A percentile compares a stretch with the other conserved stretches of the same genome.
phyloP scores from a whole-genome alignment of 2,888 invertebrate species.

The Dermolepida albohirtum region DNA sequence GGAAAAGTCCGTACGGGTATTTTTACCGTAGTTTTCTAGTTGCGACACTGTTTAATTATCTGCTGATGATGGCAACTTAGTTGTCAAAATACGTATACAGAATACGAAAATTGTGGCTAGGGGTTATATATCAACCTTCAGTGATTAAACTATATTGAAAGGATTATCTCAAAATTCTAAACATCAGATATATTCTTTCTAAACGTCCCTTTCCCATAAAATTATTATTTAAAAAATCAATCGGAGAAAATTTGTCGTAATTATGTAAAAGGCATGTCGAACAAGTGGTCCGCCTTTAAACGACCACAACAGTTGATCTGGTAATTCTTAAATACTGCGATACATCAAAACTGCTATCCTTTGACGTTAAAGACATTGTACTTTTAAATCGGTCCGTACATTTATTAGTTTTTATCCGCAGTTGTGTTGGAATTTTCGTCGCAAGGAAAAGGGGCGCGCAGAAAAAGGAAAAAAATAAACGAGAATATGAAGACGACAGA shows the following conservation, averaged over 20 bases:
- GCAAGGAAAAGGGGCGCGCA: constrained; percentile 9
- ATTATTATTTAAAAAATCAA: neutral
- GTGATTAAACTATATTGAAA: too few relatives aligned
- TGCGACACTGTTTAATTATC: too few relatives aligned
- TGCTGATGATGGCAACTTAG: too few relatives aligned
- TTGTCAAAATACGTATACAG: too few relatives aligned
- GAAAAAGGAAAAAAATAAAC: constrained; percentile 21
- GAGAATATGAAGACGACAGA: constrained; percentile 37
- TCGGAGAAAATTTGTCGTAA: neutral
- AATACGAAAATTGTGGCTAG: too few relatives aligned
- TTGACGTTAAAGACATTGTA: constrained; percentile 39
- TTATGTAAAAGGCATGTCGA: constrained; percentile 7
- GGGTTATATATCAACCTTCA: too few relatives aligned
- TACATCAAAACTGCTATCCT: constrained; percentile 20
- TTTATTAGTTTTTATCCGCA: constrained; percentile 43
- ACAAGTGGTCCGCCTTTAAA: neutral
- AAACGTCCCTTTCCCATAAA: neutral
- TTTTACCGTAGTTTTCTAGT: too few relatives aligned
- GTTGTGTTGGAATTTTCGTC: constrained; percentile 37
- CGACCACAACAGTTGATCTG: too few relatives aligned
- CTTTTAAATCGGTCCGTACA: constrained; percentile 43
- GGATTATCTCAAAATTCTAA: too few relatives aligned
- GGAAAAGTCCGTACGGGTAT: too few relatives aligned
- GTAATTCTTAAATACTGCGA: constrained; percentile 4
- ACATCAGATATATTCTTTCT: too few relatives aligned